Conservation (phyloP, 2,113 vertebrate species). For the Clarias macrocephalus region DNA sequence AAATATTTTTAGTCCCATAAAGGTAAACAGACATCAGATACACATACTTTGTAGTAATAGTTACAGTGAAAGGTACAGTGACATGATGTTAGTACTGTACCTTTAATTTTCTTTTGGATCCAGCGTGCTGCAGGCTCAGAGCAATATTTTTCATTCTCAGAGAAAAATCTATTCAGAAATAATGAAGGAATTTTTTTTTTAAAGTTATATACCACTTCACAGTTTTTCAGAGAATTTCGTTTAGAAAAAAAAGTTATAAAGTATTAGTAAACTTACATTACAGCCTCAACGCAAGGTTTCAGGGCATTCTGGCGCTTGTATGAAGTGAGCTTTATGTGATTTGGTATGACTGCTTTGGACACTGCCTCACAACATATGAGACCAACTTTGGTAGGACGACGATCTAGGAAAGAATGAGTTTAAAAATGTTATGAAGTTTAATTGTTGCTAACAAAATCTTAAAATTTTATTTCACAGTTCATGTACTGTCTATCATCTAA, state of each 20-base stretch:
- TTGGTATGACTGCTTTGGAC: constrained; percentile 24
- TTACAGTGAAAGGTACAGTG: background rate
- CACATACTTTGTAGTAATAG: background rate
- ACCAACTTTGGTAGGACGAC: constrained; percentile 35
- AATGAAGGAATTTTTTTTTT: background rate
- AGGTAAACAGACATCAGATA: background rate
- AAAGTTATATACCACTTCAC: background rate
- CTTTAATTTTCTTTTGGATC: constrained; percentile 13
- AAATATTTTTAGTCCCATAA: background rate
- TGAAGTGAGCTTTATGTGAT: constrained; percentile 8
- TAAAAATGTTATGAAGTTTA: background rate
- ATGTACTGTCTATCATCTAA: background rate
- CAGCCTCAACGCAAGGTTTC: constrained; percentile 41
- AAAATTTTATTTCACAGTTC: background rate
- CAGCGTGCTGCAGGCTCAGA: constrained; percentile 37
- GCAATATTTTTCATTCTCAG: constrained; percentile 36
- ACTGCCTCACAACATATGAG: constrained; percentile 46
- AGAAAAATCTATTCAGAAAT: constrained; percentile 34
- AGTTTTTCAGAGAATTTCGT: background rate
- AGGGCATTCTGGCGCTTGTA: constrained; percentile 45
- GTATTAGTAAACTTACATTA: constrained; percentile 38
- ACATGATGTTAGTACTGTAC: constrained; percentile 15
- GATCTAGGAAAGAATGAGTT: constrained; percentile 33
- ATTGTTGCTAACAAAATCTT: background rate
- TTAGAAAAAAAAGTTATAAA: background rate